A percentile compares a stretch with the other conserved stretches of the same genome.
Conservation (phyloP, 2,113 vertebrate species). For the Ictalurus punctatus region DNA sequence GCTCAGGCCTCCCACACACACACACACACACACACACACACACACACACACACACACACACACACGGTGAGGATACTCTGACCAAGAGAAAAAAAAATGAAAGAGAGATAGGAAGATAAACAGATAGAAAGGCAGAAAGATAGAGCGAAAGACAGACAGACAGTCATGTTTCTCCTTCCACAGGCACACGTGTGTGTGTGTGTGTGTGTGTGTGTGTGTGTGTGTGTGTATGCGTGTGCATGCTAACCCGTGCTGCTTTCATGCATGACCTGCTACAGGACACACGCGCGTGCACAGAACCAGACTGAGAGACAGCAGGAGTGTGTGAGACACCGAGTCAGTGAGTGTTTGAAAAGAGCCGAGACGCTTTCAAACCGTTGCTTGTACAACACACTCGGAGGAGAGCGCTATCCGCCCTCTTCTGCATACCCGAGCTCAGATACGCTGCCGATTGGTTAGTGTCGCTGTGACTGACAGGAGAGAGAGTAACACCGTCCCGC, state of each 20-base stretch:
- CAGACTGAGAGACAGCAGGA: not conserved
- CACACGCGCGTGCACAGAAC: not conserved
- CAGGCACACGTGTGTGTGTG: not conserved
- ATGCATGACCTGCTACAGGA: not conserved
- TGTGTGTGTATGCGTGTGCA: too few species aligned
- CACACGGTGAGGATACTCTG: slow-evolving; percentile 44
- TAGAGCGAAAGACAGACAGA: not conserved
- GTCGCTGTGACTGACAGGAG: not conserved
- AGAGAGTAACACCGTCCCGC: not conserved
- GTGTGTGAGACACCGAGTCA: not conserved
- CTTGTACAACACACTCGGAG: too few species aligned
- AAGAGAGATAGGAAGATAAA: not conserved
- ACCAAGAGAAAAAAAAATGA: slow-evolving; percentile 1
- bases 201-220: too few species aligned
- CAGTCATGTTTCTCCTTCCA: not conserved
- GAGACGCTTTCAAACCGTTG: too few species aligned
- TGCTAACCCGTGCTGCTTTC: not conserved
- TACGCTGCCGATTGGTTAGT: not conserved
- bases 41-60: slow-evolving; percentile 44
- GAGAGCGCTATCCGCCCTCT: not conserved
- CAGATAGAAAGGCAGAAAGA: not conserved
- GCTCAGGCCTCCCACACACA: slow-evolving; percentile 50
- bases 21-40: slow-evolving; percentile 44
- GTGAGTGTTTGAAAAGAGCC: not conserved
- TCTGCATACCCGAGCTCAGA: not conserved